Conservation (phyloP, 2,888 invertebrate genomes). For the Hoplodrina ambigua region DNA sequence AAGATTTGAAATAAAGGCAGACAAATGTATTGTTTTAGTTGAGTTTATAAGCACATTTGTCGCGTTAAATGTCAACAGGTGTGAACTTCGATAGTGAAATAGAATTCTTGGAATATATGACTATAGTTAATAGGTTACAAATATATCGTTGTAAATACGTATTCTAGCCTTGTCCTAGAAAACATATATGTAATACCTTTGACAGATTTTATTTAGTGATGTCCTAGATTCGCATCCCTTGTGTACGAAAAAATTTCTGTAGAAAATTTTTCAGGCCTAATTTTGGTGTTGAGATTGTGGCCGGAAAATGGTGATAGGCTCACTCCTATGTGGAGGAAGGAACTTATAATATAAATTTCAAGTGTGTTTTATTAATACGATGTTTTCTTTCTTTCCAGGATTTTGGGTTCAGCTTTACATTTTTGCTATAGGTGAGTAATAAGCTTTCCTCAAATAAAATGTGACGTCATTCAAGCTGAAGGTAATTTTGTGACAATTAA, state of each 20-base stretch:
- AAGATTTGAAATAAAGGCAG: constrained; percentile 18
- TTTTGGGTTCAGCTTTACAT: constrained; percentile 78
- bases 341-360: constrained; percentile 2
- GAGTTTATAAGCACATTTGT: constrained; percentile 39
- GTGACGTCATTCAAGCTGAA: not conserved
- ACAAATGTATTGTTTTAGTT: constrained; percentile 32
- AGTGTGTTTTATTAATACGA: constrained; percentile 33
- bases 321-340: not conserved
- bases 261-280: constrained; percentile 1
- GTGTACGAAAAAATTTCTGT: constrained; percentile 1
- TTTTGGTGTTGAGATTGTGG: constrained; percentile 21
- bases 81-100: constrained; percentile 21
- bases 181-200: not conserved
- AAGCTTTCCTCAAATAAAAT: constrained; percentile 1
- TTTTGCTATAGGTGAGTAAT: constrained; percentile 82
- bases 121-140: constrained; percentile 19
- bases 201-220: constrained; percentile 9
- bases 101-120: constrained; percentile 26
- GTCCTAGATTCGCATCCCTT: constrained; percentile 1
- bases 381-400: constrained; percentile 76
- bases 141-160: constrained; percentile 5
- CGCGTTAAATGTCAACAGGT: constrained; percentile 37
- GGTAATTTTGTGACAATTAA: not conserved
- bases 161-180: not conserved
- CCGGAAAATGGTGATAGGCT: constrained; percentile 26